Conservation (phyloP, 2,113 vertebrate genomes). For the Hippocampus zosterae region DNA sequence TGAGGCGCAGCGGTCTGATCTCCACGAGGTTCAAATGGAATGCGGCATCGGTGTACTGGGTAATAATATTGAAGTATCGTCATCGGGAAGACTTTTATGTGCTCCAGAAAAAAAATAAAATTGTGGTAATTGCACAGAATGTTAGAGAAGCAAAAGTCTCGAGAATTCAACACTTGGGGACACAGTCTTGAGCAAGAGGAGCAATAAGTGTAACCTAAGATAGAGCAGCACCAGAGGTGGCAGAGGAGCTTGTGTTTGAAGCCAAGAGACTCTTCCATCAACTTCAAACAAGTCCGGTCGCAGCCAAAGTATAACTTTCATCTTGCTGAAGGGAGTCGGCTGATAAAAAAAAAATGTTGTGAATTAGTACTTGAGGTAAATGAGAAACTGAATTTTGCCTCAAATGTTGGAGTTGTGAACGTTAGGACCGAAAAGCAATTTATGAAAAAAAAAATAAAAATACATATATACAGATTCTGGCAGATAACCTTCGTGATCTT, state of each 20-base stretch:
- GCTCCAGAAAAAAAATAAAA: neutral
- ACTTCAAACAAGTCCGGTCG: neutral
- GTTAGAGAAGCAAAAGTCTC: too few relatives aligned
- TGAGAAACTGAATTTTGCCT: neutral
- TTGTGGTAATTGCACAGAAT: neutral
- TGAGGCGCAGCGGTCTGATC: neutral
- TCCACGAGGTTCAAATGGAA: neutral
- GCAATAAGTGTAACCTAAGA: slow-evolving; percentile 34
- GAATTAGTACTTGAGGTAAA: neutral
- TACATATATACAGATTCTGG: too few relatives aligned
- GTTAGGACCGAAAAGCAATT: too few relatives aligned
- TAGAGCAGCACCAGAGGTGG: slow-evolving; percentile 24
- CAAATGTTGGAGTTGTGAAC: too few relatives aligned
- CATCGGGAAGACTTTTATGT: neutral
- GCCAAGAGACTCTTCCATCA: neutral
- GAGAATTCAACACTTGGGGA: too few relatives aligned
- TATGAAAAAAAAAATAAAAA: too few relatives aligned
- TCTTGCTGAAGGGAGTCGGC: neutral
- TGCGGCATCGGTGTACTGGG: neutral
- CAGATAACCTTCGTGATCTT: too few relatives aligned
- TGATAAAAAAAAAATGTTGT: neutral
- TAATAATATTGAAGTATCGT: neutral
- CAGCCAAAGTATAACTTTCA: neutral
- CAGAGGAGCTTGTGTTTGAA: slow-evolving; percentile 8
- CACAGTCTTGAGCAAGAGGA: too few relatives aligned